Evolutionary conservation across 2,888 invertebrate species (phyloP).

Genomic region (Apotomis turbidana): DNA sequence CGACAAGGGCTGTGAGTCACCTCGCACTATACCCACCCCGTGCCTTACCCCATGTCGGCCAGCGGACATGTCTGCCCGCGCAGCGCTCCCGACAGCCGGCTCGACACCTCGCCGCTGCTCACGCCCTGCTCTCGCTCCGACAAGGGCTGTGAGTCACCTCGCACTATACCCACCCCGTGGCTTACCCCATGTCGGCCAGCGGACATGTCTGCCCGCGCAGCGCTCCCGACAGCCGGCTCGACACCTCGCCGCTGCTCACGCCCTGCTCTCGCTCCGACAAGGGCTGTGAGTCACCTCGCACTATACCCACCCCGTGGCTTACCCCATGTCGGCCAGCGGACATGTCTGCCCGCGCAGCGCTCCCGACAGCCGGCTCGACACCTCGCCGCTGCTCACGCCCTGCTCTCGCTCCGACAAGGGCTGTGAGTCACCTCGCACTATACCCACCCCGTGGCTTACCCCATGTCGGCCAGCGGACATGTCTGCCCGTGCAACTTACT

Average conservation of each 20-base stretch:
- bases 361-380: constrained; percentile 60
- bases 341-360: constrained; percentile 72
- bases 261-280: constrained; percentile 64
- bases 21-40: constrained; percentile 42
- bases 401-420: constrained; percentile 64
- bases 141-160: constrained; percentile 57
- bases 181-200: constrained; percentile 67
- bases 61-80: constrained; percentile 70
- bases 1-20: constrained; percentile 58
- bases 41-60: constrained; percentile 64
- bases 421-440: constrained; percentile 51
- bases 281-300: constrained; percentile 54
- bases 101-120: constrained; percentile 67
- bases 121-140: constrained; percentile 65
- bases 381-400: constrained; percentile 66
- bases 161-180: constrained; percentile 47
- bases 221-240: constrained; percentile 62
- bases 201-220: constrained; percentile 70
- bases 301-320: constrained; percentile 48
- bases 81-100: constrained; percentile 63
- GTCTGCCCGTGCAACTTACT: constrained; percentile 69
- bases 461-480: constrained; percentile 72
- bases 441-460: constrained; percentile 48
- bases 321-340: constrained; percentile 69
- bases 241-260: constrained; percentile 66